phyloP scores from a whole-genome alignment of 2,888 invertebrate genomes.

The Lasioglossum figueresi region DNA sequence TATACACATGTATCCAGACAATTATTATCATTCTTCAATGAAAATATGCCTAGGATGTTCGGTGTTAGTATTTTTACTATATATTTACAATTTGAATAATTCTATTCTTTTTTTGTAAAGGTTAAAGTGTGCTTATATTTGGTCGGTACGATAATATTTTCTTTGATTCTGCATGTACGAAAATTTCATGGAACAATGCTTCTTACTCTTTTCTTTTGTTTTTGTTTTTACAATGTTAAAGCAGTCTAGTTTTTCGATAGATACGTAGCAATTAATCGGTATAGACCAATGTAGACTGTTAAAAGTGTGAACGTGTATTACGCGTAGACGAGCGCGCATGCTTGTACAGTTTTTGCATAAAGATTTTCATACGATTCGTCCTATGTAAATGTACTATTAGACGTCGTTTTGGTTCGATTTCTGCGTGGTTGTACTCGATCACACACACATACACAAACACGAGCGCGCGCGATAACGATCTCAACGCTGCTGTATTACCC shows the following conservation, averaged over 20 bases:
- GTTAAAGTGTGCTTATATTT: constrained; percentile 25
- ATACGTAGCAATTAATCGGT: neutral
- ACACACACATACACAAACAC: neutral
- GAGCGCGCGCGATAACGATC: neutral
- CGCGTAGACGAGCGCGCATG: constrained; percentile 12
- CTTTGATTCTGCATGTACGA: neutral
- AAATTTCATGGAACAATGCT: constrained; percentile 17
- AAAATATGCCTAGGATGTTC: constrained; percentile 56
- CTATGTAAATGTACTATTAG: constrained; percentile 17
- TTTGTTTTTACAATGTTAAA: neutral
- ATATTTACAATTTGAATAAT: constrained; percentile 41
- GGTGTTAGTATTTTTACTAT: constrained; percentile 62
- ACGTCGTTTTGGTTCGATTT: neutral
- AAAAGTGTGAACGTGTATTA: constrained; percentile 6
- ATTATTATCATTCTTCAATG: constrained; percentile 47
- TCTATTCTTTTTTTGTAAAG: constrained; percentile 45
- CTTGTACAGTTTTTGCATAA: constrained; percentile 25
- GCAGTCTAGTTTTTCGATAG: constrained; percentile 18
- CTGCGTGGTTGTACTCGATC: neutral
- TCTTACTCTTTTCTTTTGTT: neutral
- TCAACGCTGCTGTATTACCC: neutral
- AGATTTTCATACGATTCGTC: constrained; percentile 12
- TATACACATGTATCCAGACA: constrained; percentile 29
- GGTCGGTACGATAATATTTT: constrained; percentile 15
- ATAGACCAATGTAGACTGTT: neutral